Evolutionary conservation across 2,113 vertebrate species (phyloP).

Genomic region (Cyprinodon variegatus): DNA sequence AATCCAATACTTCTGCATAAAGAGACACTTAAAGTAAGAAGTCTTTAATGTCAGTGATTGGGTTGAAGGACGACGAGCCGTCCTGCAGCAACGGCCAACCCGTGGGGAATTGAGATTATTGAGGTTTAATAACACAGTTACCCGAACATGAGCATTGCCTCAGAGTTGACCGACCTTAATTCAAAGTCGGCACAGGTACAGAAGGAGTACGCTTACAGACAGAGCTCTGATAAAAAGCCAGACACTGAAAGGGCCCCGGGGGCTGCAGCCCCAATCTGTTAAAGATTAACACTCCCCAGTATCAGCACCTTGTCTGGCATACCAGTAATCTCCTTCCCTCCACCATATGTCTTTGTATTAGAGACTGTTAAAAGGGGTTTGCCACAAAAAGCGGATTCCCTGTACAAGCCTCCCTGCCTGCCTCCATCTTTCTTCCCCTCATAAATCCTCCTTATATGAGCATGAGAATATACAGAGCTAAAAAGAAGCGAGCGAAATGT

Average conservation of each 20-base stretch:
- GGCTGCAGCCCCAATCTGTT: conserved; percentile 52
- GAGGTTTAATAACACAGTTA: conserved; percentile 14
- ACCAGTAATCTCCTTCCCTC: conserved; percentile 52
- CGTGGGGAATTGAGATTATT: conserved; percentile 14
- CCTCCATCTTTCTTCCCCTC: not conserved
- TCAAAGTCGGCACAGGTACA: not conserved
- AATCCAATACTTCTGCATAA: conserved; percentile 7
- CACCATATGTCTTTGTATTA: conserved; percentile 44
- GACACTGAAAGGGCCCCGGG: conserved; percentile 11
- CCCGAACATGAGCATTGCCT: not conserved
- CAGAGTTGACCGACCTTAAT: conserved; percentile 34
- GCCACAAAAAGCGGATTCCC: conserved; percentile 58
- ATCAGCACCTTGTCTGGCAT: conserved; percentile 63
- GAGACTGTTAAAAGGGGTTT: conserved; percentile 30
- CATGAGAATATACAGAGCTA: not conserved
- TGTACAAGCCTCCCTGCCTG: not conserved
- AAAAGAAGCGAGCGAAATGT: conserved; percentile 7
- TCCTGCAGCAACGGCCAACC: not conserved
- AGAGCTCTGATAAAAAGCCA: conserved; percentile 33
- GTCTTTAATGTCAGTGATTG: not conserved
- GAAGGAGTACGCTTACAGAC: conserved; percentile 10
- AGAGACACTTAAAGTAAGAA: not conserved
- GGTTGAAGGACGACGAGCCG: not conserved
- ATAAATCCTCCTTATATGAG: conserved; percentile 45
- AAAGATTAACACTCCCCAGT: conserved; percentile 60